Conservation (phyloP, 2,797 vertebrate species). For the Etheostoma perlongum region DNA sequence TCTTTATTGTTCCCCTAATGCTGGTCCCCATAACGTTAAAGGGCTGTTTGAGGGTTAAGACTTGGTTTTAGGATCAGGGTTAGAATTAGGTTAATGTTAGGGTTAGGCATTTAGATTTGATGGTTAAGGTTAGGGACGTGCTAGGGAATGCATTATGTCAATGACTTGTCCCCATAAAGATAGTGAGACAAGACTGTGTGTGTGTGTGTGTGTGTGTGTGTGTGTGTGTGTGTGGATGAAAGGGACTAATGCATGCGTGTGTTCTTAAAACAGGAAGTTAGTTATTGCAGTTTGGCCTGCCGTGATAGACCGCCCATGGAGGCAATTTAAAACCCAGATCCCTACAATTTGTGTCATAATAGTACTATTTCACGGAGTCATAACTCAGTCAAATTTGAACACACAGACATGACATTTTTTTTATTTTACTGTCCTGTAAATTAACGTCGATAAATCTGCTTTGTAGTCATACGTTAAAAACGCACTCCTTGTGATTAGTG, state of each 20-base stretch:
- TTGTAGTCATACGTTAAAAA: neutral
- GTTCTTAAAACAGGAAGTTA: constrained; percentile 1
- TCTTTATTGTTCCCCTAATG: constrained; percentile 32
- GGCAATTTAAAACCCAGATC: neutral
- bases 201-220: no score
- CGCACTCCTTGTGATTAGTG: no score
- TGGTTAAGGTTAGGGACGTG: no score
- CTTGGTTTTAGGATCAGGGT: no score
- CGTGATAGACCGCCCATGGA: neutral
- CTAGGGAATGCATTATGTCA: no score
- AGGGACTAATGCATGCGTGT: neutral
- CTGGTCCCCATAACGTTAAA: no score
- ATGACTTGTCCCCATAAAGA: no score
- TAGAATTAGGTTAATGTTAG: no score
- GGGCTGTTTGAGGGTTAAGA: no score
- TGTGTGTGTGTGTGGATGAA: no score
- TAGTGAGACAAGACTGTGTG: no score
- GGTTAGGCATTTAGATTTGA: no score
- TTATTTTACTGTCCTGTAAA: neutral
- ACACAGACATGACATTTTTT: neutral
- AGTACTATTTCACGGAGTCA: neutral
- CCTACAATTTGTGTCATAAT: neutral
- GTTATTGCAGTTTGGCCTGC: neutral
- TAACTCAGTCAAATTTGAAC: neutral
- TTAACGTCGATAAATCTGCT: neutral